Evolutionary conservation across 1,140 invertebrate species (phyloP).

Genomic region (Lasioglossum baleicum): DNA sequence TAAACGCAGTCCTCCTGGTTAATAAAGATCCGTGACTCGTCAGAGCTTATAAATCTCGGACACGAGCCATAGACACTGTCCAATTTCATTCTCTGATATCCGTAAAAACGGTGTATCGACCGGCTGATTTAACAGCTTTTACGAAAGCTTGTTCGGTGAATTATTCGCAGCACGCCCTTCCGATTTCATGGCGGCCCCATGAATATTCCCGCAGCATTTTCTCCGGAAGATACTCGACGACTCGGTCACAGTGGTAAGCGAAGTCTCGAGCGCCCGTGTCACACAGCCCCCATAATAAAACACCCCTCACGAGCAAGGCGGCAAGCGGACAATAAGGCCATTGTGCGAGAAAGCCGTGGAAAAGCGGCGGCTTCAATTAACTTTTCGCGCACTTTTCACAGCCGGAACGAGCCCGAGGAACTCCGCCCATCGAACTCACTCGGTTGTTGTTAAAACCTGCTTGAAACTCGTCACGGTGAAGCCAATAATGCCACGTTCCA

Average conservation of each 20-base stretch:
- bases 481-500: constrained; percentile 36
- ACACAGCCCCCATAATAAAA: constrained; percentile 73
- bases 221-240: constrained; percentile 32
- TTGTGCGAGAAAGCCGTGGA: constrained; percentile 67
- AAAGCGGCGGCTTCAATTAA: constrained; percentile 75
- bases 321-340: constrained; percentile 68
- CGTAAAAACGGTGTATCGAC: constrained; percentile 38
- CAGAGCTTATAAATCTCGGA: no score
- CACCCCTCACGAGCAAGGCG: constrained; percentile 68
- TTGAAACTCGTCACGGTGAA: constrained; percentile 65
- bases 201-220: constrained; percentile 54
- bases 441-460: constrained; percentile 67
- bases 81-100: constrained; percentile 1
- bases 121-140: constrained; percentile 48
- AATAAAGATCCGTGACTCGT: no score
- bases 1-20: no score
- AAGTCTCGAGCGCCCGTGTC: constrained; percentile 31
- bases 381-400: constrained; percentile 69
- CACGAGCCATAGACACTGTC: neutral
- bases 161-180: constrained; percentile 58
- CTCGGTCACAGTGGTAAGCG: constrained; percentile 49
- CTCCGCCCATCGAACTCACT: constrained; percentile 67
- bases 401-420: constrained; percentile 21
- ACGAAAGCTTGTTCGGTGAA: constrained; percentile 46
- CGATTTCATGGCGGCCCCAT: constrained; percentile 58